Evolutionary conservation across 2,888 invertebrate genomes (phyloP).

Genomic region (Agrochola lychnidis): DNA sequence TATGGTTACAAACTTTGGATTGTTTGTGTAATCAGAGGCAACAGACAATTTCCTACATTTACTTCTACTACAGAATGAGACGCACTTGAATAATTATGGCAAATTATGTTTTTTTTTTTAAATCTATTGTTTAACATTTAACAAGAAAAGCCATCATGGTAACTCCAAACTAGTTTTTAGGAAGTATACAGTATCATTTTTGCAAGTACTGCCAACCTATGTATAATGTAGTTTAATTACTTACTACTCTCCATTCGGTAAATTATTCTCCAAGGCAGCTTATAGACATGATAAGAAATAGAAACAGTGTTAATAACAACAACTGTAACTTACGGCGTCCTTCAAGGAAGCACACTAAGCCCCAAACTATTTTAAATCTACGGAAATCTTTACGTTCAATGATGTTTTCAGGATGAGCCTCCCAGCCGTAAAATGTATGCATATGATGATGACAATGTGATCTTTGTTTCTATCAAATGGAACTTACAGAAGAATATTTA

Average conservation of each 20-base stretch:
- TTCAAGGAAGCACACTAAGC: neutral
- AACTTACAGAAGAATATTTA: neutral
- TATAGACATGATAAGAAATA: neutral
- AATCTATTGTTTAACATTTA: neutral
- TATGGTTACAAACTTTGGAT: neutral
- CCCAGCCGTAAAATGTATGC: neutral
- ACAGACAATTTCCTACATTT: neutral
- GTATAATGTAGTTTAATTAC: no score
- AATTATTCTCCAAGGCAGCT: neutral
- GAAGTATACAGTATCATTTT: neutral
- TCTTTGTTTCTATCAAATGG: neutral
- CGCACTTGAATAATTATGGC: neutral
- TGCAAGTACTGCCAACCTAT: no score
- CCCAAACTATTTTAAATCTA: neutral
- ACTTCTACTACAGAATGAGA: neutral
- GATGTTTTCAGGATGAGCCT: neutral
- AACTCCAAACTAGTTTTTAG: neutral
- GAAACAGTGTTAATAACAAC: neutral
- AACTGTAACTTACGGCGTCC: neutral
- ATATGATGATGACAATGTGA: neutral
- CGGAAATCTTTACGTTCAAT: neutral
- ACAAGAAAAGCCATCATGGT: neutral
- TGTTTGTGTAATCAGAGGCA: neutral
- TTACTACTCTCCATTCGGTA: no score
- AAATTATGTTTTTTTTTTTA: neutral